Percentiles rank a stretch among this genome's conserved stretches.
Evolutionary conservation across 2,888 invertebrate genomes (phyloP).

Genomic region (Gastracanthus pulcherrimus): DNA sequence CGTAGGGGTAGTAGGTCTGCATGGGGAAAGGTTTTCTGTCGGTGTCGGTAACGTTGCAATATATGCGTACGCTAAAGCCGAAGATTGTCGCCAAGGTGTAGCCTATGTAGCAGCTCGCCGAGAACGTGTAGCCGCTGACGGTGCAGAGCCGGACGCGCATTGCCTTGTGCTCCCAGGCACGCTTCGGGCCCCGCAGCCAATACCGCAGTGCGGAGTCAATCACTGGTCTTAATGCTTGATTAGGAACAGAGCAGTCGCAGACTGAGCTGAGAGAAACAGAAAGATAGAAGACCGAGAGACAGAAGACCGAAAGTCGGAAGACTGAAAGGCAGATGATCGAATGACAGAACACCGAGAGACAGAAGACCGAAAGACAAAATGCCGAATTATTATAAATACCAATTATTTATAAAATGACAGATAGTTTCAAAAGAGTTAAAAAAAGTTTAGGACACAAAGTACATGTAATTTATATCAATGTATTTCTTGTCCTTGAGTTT

Average conservation of each 20-base stretch:
- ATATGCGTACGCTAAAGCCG: not conserved
- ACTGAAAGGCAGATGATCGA: no score
- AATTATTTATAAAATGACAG: no score
- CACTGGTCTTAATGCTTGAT: not conserved
- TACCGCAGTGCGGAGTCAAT: not conserved
- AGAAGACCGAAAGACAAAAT: no score
- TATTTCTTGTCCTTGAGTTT: no score
- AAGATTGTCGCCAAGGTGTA: not conserved
- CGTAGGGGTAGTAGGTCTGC: constrained; percentile 20
- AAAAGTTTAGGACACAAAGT: no score
- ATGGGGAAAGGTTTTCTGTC: not conserved
- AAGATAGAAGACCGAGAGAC: no score
- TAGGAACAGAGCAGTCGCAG: not conserved
- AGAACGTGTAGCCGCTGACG: not conserved
- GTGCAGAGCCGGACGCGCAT: not conserved
- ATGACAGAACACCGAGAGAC: no score
- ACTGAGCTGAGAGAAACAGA: no score
- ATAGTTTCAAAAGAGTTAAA: no score
- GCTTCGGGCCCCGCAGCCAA: not conserved
- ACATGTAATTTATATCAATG: no score
- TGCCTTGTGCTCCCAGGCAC: not conserved
- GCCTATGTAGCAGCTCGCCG: not conserved
- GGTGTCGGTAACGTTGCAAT: constrained; percentile 5
- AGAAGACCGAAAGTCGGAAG: no score
- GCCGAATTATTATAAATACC: no score